These are phyloP conservation scores for Tragulus kanchil DNA, from an alignment of 2,113 vertebrate genomes.

Conservation along the genomic window DNA sequence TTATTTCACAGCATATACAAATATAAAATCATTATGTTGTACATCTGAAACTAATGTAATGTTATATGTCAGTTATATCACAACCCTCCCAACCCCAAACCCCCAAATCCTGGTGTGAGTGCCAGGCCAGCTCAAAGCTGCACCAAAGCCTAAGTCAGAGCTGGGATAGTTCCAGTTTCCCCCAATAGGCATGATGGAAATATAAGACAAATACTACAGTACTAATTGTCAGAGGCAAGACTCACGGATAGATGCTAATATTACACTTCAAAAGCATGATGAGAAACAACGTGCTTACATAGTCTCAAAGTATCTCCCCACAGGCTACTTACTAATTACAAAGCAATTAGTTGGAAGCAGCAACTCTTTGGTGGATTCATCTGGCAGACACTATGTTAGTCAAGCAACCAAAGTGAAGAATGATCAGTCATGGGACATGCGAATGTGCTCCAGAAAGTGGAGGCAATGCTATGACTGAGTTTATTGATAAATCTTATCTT, in stretches of 20 bases:
- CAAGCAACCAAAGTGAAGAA: background rate
- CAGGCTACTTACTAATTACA: background rate
- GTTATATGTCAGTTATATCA: no score
- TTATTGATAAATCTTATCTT: background rate
- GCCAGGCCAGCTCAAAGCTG: no score
- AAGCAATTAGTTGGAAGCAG: background rate
- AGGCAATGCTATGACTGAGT: background rate
- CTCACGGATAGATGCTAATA: background rate
- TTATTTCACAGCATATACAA: background rate
- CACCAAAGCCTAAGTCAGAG: no score
- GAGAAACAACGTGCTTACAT: background rate
- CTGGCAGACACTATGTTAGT: background rate
- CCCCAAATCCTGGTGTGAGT: no score
- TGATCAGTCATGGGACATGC: background rate
- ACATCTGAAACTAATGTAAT: background rate
- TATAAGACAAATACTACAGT: background rate
- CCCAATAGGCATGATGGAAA: background rate
- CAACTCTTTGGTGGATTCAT: background rate
- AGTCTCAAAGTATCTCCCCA: background rate
- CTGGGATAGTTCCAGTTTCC: background rate
- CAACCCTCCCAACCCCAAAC: no score
- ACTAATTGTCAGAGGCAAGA: background rate
- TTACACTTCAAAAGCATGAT: background rate
- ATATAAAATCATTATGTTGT: background rate
- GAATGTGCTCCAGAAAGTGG: background rate